Conservation (phyloP, 2,113 vertebrate species). For the Morphnarchus princeps region DNA sequence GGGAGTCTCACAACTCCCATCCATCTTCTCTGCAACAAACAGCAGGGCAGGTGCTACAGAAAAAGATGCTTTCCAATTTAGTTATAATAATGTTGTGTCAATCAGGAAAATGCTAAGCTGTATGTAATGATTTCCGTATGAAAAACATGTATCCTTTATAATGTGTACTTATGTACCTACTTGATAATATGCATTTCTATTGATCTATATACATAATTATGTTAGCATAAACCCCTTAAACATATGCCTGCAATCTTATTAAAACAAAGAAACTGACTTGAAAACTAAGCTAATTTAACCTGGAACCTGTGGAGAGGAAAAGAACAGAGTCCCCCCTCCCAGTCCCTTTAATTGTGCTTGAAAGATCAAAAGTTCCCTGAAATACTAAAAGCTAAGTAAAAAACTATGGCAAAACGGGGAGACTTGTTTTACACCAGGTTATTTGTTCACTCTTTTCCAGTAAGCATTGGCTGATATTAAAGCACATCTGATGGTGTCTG, state of each 20-base stretch:
- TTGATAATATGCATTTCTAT: slow-evolving; percentile 28
- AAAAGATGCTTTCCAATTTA: slow-evolving; percentile 19
- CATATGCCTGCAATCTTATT: slow-evolving; percentile 21
- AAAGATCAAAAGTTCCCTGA: not conserved
- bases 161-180: slow-evolving; percentile 10
- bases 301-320: not conserved
- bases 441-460: slow-evolving; percentile 7
- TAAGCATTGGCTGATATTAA: not conserved
- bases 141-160: slow-evolving; percentile 35
- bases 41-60: not conserved
- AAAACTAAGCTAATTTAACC: slow-evolving; percentile 9
- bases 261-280: slow-evolving; percentile 17
- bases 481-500: not conserved
- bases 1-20: not conserved
- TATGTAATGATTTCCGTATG: not conserved
- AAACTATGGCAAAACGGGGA: not conserved
- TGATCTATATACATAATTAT: slow-evolving; percentile 34
- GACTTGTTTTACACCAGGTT: not conserved
- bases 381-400: not conserved
- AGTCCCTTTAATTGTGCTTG: not conserved
- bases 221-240: slow-evolving; percentile 14
- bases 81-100: slow-evolving; percentile 37
- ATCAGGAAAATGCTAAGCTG: slow-evolving; percentile 17
- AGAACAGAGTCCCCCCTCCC: not conserved
- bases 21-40: not conserved